These are phyloP conservation scores for Lutjanus campechanus DNA, from an alignment of 2,797 vertebrate genomes.

Conservation along the genomic window DNA sequence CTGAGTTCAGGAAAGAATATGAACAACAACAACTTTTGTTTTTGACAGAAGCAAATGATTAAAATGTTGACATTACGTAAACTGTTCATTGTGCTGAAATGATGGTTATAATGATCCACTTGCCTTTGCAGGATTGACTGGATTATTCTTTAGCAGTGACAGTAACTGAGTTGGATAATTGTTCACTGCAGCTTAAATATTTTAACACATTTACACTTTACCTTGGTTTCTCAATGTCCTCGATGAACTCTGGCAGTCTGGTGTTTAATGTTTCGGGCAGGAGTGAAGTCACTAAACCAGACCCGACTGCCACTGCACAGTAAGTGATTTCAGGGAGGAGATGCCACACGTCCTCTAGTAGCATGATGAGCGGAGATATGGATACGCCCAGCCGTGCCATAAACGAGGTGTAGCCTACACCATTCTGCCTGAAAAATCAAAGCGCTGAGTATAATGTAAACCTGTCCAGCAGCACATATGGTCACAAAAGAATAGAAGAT, in stretches of 20 bases:
- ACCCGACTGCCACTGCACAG: slow-evolving; percentile 79
- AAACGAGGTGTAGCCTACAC: slow-evolving; percentile 90
- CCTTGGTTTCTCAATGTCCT: slow-evolving; percentile 88
- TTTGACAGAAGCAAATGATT: slow-evolving; percentile 24
- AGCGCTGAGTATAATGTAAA: slow-evolving; percentile 23
- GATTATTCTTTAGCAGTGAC: slow-evolving; percentile 34
- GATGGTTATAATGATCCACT: neutral
- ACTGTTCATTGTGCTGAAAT: neutral
- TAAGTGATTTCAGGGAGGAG: slow-evolving; percentile 85
- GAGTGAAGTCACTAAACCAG: slow-evolving; percentile 82
- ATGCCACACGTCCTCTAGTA: slow-evolving; percentile 89
- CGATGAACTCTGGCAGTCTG: slow-evolving; percentile 88
- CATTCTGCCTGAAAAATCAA: slow-evolving; percentile 89
- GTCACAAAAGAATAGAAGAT: slow-evolving; percentile 57
- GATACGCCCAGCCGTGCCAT: slow-evolving; percentile 89
- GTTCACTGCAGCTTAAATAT: slow-evolving; percentile 41
- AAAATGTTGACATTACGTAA: neutral
- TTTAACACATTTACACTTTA: slow-evolving; percentile 18
- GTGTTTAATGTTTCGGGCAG: slow-evolving; percentile 88
- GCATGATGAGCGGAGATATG: slow-evolving; percentile 88
- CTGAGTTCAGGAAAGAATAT: neutral
- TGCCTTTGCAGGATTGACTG: neutral
- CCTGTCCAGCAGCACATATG: neutral
- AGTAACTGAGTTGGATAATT: slow-evolving; percentile 1
- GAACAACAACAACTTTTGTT: neutral